These are phyloP conservation scores for Brachionus sp. DNA, from an alignment of 1,140 invertebrate species.

Conservation along the genomic window DNA sequence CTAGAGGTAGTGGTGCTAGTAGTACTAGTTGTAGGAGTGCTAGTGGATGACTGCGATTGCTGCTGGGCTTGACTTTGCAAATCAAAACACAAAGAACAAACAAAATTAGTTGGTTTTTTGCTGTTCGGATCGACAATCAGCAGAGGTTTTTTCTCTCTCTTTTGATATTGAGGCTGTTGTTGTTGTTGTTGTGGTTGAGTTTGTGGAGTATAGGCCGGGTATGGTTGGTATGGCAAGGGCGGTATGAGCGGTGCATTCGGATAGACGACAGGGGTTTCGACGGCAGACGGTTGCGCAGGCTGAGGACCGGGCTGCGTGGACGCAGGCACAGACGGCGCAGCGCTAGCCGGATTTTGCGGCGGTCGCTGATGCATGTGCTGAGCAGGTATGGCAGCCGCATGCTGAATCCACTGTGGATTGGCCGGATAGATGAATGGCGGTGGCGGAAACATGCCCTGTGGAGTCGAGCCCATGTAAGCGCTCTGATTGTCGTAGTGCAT, in stretches of 20 bases:
- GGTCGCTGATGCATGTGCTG: background rate
- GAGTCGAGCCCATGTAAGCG: background rate
- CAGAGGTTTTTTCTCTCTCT: conserved; percentile 48
- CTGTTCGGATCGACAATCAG: conserved; percentile 52
- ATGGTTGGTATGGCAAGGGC: background rate
- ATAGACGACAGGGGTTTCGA: background rate
- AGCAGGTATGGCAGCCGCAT: background rate
- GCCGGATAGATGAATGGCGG: background rate
- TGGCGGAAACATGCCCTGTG: background rate
- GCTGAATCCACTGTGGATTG: background rate
- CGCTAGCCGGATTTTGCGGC: background rate
- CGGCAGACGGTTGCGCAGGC: background rate
- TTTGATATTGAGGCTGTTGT: conserved; percentile 35
- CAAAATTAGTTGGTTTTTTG: too few relatives aligned
- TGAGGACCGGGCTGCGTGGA: background rate
- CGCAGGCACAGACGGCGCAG: background rate
- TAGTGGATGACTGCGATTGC: too few relatives aligned
- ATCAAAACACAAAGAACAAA: too few relatives aligned
- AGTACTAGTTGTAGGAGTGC: background rate
- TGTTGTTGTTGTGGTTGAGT: conserved; percentile 3
- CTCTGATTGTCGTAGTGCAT: background rate
- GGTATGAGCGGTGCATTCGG: background rate
- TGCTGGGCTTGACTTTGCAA: too few relatives aligned
- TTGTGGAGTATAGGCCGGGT: background rate
- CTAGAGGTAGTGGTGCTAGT: background rate